phyloP scores from a whole-genome alignment of 1,140 invertebrate genomes.

The Drosophila santomea region DNA sequence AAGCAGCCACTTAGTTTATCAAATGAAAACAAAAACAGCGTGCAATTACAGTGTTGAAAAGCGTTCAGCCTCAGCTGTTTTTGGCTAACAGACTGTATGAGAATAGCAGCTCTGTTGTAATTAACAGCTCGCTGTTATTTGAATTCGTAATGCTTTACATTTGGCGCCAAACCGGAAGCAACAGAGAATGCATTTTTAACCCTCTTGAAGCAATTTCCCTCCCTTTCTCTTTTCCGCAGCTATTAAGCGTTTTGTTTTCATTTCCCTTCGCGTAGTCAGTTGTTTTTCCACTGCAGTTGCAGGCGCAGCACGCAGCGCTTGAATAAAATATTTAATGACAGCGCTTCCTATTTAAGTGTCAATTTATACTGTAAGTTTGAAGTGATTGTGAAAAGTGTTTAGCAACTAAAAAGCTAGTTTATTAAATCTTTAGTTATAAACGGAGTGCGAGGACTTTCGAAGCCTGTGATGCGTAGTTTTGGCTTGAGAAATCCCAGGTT shows the following conservation, averaged over 20 bases:
- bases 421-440: too few species aligned
- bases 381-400: not conserved
- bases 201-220: conserved; percentile 58
- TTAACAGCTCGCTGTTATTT: not conserved
- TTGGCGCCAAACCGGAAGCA: conserved; percentile 31
- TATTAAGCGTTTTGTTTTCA: conserved; percentile 53
- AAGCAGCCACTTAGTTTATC: not conserved
- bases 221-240: conserved; percentile 24
- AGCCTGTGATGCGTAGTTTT: not conserved
- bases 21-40: conserved; percentile 29
- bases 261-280: conserved; percentile 47
- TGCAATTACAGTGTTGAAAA: conserved; percentile 7
- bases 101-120: not conserved
- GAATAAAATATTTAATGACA: conserved; percentile 5
- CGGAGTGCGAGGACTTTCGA: not conserved
- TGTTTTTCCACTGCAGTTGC: conserved; percentile 41
- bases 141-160: conserved; percentile 34
- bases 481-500: not conserved
- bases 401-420: not conserved
- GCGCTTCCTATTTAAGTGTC: not conserved
- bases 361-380: conserved; percentile 1
- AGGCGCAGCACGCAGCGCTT: conserved; percentile 24
- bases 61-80: conserved; percentile 7
- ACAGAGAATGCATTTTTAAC: conserved; percentile 50
- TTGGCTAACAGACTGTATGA: not conserved